Base-by-base conservation (phyloP, 2,113 vertebrate genomes). In the Suncus etruscus region DNA sequence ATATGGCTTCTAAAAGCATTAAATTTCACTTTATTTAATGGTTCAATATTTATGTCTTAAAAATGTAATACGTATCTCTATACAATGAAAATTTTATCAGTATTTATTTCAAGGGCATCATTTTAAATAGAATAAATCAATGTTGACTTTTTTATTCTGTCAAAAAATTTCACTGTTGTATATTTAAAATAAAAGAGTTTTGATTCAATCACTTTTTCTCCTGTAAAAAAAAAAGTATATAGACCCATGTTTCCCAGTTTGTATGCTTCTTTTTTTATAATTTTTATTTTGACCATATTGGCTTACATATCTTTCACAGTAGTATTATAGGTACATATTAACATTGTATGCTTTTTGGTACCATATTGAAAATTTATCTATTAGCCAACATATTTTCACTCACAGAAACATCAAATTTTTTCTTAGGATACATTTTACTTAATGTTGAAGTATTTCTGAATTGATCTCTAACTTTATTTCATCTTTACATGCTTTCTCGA, bases 101-200 rank as follows among this genome's bases (percentile, higher is more conserved):
- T 85, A 76, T 69, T 39, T 78, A 81, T 74, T 77, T 89, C 14
- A 58, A 86, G 92, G 27, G 24, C 11, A 87, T 80, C 8, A 58
- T 75, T 94, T 93, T 80, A 93, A 87, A 54, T 89, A 39, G 7
- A 88, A 14, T 48, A 77, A 9, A 8, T 47, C 20, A 79, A 0
- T 85, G 27, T 78, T 77, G 83, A 88, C 18, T 90, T 93, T 89
- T 87, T 70, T 78, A 3, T 74, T 86, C 39, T 11, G 48, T 25
- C 48, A 66, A 65, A 86, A 29, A 16, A 69, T 54, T 50, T 63
- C 8, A 88, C 68, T 72, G 39, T 76, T 70, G 86, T 27, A 65
- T 68, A 78, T 39, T 45, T 29, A 39, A 50, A 76, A 31, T 4
- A 45, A 20, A 61, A 39, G 39, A 39, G 39, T 39, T 2, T 48